Base-by-base conservation (phyloP, 2,797 vertebrate genomes). In the Babyrousa celebensis region DNA sequence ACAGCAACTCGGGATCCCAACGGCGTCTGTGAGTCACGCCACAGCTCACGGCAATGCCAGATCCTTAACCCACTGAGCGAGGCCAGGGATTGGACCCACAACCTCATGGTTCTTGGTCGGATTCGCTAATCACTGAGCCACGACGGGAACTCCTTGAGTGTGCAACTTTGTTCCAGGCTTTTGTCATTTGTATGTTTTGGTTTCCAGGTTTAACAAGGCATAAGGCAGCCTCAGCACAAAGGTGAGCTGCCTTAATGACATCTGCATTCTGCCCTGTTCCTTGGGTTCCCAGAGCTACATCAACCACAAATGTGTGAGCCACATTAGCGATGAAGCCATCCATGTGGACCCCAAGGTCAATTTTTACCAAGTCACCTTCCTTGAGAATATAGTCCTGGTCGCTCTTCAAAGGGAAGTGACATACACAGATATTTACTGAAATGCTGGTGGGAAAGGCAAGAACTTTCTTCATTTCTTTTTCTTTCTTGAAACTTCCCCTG, bases 401-500 rank as follows among this genome's bases (percentile, higher is more conserved):
- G 4, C 99, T 99, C 99, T 99, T 99, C 98, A 99, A 98, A 25
- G 99, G 99, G 56, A 99, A 99, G 98, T 99, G 99, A 98, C 99
- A 99, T 54, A 99, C 99, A 8, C 99, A 99, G 99, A 99, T 99
- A 98, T 99, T 99, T 48, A 99, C 99, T 0, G 99, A 99, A 96
- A 99, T 99, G 98, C 99, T 99, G 60, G 99, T 99, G 6, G 99
- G 99, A 98, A 99, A 99, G 94, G 99, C 99, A 90, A 99, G 98
- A 99, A 99, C 99, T 99, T 99, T 99, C 97, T 99, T 99, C 99
- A 99, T 99, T 70, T 99, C 99, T 63, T 99, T 99, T 94, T 99
- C 99, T 98, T 99, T 99, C 98, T 99, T 99, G 98, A 99, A 96
- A 99, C 99, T 98, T 99, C 99, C 63, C 99, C 99, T 0, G 99